These are phyloP conservation scores for Amiota mariae DNA, from an alignment of 2,888 invertebrate species.

Conservation along the genomic window DNA sequence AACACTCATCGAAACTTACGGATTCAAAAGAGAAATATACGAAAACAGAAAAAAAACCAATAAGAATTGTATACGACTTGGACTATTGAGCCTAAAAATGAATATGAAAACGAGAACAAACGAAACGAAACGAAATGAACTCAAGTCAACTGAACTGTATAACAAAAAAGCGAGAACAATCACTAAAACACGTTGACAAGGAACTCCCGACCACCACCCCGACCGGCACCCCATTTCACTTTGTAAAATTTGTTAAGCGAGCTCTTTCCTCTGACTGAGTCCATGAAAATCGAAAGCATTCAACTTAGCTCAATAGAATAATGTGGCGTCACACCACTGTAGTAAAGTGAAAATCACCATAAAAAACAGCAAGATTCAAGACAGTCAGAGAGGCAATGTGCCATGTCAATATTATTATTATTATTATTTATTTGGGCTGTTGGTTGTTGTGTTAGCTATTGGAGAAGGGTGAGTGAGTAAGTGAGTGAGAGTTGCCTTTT, in stretches of 20 bases:
- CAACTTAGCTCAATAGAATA: no score
- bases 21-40: neutral
- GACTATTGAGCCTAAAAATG: no score
- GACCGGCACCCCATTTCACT: no score
- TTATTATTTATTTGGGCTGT: neutral
- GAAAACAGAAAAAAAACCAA: neutral
- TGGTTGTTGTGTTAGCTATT: neutral
- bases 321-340: no score
- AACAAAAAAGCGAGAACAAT: no score
- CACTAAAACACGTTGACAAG: no score
- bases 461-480: neutral
- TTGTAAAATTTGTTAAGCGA: no score
- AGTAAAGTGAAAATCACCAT: no score
- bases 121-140: constrained; percentile 47
- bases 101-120: neutral
- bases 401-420: constrained; percentile 9
- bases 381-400: neutral
- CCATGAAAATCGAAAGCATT: constrained; percentile 31
- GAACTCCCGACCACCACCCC: no score
- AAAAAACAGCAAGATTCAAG: no score
- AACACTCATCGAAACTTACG: neutral
- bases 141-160: constrained; percentile 43
- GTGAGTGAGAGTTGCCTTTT: neutral
- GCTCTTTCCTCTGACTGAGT: constrained; percentile 37
- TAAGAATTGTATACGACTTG: neutral